Percentiles rank a stretch among this genome's conserved stretches.
Evolutionary conservation across 2,888 invertebrate genomes (phyloP).

Genomic region (Stratiomys singularior): DNA sequence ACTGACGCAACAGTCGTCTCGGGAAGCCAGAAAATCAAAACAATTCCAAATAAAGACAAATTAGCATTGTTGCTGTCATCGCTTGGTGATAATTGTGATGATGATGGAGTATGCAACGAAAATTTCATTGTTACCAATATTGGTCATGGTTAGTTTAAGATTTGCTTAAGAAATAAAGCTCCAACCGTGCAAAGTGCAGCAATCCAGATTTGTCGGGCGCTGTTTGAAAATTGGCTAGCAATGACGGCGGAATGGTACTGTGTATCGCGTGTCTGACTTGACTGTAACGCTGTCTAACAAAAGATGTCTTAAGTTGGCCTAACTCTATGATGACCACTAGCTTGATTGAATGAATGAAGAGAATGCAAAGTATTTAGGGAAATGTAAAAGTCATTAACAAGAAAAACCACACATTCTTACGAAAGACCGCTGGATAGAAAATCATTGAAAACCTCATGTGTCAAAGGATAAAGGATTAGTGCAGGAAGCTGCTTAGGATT

Average conservation of each 20-base stretch:
- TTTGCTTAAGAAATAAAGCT: background rate
- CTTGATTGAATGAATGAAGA: background rate
- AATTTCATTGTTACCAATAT: constrained; percentile 5
- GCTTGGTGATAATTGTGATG: no score
- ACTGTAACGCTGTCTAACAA: background rate
- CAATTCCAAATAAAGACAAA: background rate
- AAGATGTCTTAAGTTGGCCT: background rate
- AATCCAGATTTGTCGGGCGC: background rate
- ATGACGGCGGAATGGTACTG: background rate
- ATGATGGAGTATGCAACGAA: background rate
- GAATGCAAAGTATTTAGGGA: constrained; percentile 1
- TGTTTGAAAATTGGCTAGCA: background rate
- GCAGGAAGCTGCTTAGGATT: no score
- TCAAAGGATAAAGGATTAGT: no score
- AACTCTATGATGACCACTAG: background rate
- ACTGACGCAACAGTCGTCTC: background rate
- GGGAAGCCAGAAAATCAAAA: background rate
- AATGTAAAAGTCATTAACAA: background rate
- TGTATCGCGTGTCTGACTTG: background rate
- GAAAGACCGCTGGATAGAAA: background rate
- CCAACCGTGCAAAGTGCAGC: background rate
- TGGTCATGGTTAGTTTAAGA: constrained; percentile 2
- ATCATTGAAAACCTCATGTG: no score
- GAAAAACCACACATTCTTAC: background rate
- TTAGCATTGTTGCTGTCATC: background rate